A percentile compares a stretch with the other conserved stretches of the same genome.
phyloP scores from a whole-genome alignment of 2,797 vertebrate genomes.

The Capromys pilorides region DNA sequence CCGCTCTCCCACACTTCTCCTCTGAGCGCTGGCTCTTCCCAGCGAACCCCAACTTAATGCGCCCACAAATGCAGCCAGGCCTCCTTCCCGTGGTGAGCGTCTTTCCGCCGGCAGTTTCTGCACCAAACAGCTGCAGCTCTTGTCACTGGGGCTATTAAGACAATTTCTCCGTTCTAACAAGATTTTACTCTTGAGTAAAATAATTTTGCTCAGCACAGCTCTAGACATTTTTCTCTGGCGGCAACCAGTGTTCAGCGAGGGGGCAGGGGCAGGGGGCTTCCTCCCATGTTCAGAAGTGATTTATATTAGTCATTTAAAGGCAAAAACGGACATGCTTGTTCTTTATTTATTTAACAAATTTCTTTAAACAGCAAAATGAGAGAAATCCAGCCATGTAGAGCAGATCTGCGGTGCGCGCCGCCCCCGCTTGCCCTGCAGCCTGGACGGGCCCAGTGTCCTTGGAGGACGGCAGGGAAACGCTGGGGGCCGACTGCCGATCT shows the following conservation, averaged over 20 bases:
- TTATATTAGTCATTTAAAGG: slow-evolving; percentile 79
- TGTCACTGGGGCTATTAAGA: slow-evolving; percentile 78
- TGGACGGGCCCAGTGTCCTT: slow-evolving; percentile 90
- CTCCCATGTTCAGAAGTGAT: slow-evolving; percentile 63
- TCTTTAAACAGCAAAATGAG: slow-evolving; percentile 62
- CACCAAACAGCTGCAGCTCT: slow-evolving; percentile 69
- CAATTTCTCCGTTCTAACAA: slow-evolving; percentile 82
- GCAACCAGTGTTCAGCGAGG: slow-evolving; percentile 70
- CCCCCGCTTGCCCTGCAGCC: slow-evolving; percentile 87
- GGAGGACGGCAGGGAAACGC: slow-evolving; percentile 90
- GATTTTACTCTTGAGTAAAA: slow-evolving; percentile 85
- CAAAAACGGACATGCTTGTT: slow-evolving; percentile 73
- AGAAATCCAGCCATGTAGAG: slow-evolving; percentile 83
- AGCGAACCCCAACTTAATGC: slow-evolving; percentile 62
- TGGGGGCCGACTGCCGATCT: slow-evolving; percentile 92
- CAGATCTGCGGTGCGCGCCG: slow-evolving; percentile 89
- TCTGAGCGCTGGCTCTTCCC: not conserved
- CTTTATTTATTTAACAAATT: slow-evolving; percentile 47
- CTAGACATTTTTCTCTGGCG: slow-evolving; percentile 69
- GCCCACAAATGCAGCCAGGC: slow-evolving; percentile 57
- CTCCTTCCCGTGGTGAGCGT: slow-evolving; percentile 52
- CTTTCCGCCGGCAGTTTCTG: slow-evolving; percentile 63
- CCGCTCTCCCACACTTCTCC: not conserved
- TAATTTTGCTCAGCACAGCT: slow-evolving; percentile 79
- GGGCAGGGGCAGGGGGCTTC: slow-evolving; percentile 39